Base-by-base conservation (phyloP, 2,113 vertebrate genomes). In the Nematolebias whitei region DNA sequence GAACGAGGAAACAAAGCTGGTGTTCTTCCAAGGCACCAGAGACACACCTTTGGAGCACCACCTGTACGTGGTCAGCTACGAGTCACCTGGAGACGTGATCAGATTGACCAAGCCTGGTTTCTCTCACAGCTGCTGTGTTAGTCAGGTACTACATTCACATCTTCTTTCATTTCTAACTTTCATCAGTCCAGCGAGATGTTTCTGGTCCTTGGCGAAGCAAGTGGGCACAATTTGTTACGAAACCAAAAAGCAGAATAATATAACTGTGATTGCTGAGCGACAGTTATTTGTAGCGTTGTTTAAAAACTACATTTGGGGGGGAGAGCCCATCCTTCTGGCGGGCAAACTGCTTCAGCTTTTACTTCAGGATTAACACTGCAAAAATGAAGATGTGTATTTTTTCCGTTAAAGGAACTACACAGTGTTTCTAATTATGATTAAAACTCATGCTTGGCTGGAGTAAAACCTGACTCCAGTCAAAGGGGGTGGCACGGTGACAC, bases 41-140 rank as follows among this genome's bases (percentile, higher is more conserved):
- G 97, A 99, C 91, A 97, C 97, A 2, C 96, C 97, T 0, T 79
- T 99, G 85, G 97, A 99, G 79, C 97, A 99, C 47, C 97, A 99
- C 80, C 95, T 99, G 32, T 99, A 99, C 0, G 96, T 95, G 23
- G 96, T 94, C 73, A 96, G 95, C 91, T 98, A 96, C 0, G 95
- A 96, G 26, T 80, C 65, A 0, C 94, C 95, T 0, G 94, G 96
- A 1, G 96, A 97, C 47, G 94, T 97, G 2, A 88, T 97, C 76
- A 91, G 96, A 50, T 92, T 99, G 71, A 98, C 97, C 69, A 96
- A 95, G 0, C 92, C 92, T 0, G 96, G 96, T 75, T 99, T 96
- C 89, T 98, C 96, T 47, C 97, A 99, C 71, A 97, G 95, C 93
- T 99, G 97, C 69, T 97, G 95, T 18, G 93, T 99, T 91, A 99